Percentiles rank a stretch among this genome's conserved stretches.
Conservation (phyloP, 2,888 invertebrate species). For the Caenorhabditis virilis region DNA sequence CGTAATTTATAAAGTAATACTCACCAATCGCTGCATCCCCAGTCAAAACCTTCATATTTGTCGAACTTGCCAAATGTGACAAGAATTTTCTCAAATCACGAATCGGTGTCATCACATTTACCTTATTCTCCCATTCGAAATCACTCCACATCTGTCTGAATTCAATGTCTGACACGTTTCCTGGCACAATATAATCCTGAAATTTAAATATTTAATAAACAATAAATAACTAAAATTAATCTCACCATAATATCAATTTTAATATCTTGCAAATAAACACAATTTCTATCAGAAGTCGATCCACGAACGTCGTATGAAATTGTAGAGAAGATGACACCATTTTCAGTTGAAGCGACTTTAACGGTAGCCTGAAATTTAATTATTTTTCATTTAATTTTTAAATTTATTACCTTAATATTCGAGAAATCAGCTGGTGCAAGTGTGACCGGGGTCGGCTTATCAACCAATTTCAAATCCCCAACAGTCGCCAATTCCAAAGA, state of each 20-base stretch:
- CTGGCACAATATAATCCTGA: slow-evolving; percentile 92
- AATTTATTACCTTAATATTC: slow-evolving; percentile 83
- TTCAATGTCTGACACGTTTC: slow-evolving; percentile 88
- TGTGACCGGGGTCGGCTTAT: slow-evolving; percentile 92
- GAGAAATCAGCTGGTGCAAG: slow-evolving; percentile 95
- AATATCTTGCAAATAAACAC: slow-evolving; percentile 97
- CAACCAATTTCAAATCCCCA: slow-evolving; percentile 88
- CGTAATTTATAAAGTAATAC: slow-evolving; percentile 65
- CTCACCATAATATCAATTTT: slow-evolving; percentile 82
- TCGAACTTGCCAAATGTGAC: slow-evolving; percentile 86
- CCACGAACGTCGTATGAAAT: slow-evolving; percentile 97
- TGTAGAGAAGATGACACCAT: slow-evolving; percentile 98
- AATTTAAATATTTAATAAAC: slow-evolving; percentile 70
- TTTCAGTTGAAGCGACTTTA: slow-evolving; percentile 94
- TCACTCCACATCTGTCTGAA: slow-evolving; percentile 99
- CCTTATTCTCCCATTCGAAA: slow-evolving; percentile 99
- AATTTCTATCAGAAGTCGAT: slow-evolving; percentile 88
- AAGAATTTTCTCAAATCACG: slow-evolving; percentile 91
- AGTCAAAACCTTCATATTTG: slow-evolving; percentile 98
- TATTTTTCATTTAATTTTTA: neutral
- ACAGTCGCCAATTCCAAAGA: slow-evolving; percentile 95
- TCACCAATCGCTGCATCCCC: slow-evolving; percentile 79
- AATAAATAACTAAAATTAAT: no score
- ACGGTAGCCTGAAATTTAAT: slow-evolving; percentile 60
- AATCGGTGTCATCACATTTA: slow-evolving; percentile 88